A percentile compares a stretch with the other conserved stretches of the same genome.
Conservation (phyloP, 2,113 vertebrate species). For the Podilymbus podiceps region DNA sequence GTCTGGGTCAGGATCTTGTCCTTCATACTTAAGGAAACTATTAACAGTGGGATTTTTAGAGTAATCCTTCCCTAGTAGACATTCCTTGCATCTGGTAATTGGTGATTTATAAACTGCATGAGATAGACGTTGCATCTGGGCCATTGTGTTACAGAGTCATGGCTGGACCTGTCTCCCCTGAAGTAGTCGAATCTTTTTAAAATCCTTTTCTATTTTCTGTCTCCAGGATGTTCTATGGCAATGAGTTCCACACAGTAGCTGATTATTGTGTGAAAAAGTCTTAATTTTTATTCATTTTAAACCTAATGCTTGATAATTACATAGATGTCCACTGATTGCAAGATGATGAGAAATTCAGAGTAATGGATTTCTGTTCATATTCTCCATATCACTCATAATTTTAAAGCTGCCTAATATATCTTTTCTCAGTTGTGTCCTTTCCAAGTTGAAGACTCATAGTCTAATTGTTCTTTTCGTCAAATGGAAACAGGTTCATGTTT, state of each 20-base stretch:
- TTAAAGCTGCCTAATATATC: not conserved
- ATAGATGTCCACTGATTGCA: not conserved
- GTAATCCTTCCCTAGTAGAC: not conserved
- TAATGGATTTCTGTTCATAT: rapidly evolving
- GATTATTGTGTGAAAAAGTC: not conserved
- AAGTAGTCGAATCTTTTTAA: not conserved
- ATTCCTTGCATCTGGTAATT: not conserved
- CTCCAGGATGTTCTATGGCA: not conserved
- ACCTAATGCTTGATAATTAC: not conserved
- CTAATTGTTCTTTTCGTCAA: not conserved
- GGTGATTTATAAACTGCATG: not conserved
- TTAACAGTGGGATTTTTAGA: not conserved
- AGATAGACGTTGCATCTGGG: not conserved
- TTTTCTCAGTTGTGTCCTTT: not conserved
- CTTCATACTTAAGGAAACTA: not conserved
- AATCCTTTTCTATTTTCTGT: not conserved
- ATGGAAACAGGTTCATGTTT: not conserved
- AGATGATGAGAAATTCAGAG: not conserved
- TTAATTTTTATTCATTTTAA: not conserved
- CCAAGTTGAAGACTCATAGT: not conserved
- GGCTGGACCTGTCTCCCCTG: not conserved
- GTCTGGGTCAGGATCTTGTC: not conserved
- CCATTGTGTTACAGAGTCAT: not conserved
- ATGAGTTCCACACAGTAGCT: not conserved
- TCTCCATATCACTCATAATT: not conserved